A percentile compares a stretch with the other conserved stretches of the same genome.
Evolutionary conservation across 2,797 vertebrate genomes (phyloP).

Genomic region (Monodelphis domestica): DNA sequence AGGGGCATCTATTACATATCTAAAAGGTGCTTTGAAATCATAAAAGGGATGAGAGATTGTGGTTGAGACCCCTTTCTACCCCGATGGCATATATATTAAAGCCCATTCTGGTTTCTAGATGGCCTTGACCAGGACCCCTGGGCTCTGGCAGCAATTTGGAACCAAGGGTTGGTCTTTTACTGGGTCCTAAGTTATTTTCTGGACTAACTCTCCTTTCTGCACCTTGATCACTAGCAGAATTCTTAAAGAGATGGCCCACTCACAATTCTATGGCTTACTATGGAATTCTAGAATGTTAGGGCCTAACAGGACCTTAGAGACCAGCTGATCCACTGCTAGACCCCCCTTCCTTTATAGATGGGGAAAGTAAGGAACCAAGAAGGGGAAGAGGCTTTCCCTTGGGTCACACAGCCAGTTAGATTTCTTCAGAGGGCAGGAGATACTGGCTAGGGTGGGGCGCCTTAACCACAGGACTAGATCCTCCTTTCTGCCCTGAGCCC

Average conservation of each 20-base stretch:
- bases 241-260: background rate
- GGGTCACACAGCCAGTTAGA: background rate
- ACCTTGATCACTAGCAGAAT: background rate
- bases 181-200: background rate
- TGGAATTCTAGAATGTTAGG: background rate
- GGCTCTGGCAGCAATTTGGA: background rate
- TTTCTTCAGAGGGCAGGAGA: background rate
- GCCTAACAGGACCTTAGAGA: background rate
- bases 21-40: background rate
- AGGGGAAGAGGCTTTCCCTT: accelerated
- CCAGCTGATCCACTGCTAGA: background rate
- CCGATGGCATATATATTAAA: too few relatives aligned
- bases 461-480: conserved; percentile 10
- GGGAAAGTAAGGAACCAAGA: background rate
- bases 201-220: background rate
- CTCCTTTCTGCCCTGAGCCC: conserved; percentile 6
- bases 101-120: background rate
- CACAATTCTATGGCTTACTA: background rate
- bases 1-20: background rate
- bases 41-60: background rate
- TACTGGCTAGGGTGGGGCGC: background rate
- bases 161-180: background rate
- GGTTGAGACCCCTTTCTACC: background rate
- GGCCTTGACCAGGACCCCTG: background rate
- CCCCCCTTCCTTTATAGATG: background rate